Evolutionary conservation across 2,797 vertebrate species (phyloP), one percentile per base, ranked within the genome.

Genomic region (Erpetoichthys calabaricus): DNA sequence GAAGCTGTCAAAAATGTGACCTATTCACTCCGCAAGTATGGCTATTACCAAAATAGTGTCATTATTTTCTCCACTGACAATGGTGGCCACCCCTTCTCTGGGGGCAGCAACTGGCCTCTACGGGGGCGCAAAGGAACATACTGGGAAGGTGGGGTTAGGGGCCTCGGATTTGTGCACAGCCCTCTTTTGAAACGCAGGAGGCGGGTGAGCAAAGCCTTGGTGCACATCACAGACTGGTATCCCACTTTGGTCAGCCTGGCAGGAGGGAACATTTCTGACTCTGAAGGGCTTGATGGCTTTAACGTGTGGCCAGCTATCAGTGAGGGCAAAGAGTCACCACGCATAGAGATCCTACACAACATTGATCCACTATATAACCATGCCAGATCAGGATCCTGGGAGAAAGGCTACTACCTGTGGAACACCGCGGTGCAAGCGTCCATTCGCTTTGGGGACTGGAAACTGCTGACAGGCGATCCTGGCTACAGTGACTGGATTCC

Each of bases 161-260:
- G 91, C 45, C 75, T 99, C 0, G 96, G 95, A 6, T 99, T 99
- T 3, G 89, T 99, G 47, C 94, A 99, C 62, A 99, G 96, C 56
- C 96, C 96, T 42, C 73, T 99, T 56, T 78, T 99, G 61, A 86
- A 85, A 69, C 85, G 70, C 57, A 91, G 86, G 63, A 86, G 78
- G 8, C 79, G 86, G 66, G 90, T 90, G 45, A 98, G 91, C 68
- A 83, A 85, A 71, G 90, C 91, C 0, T 68, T 99, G 65, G 78
- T 97, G 55, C 96, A 99, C 67, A 97, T 99, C 75, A 98, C 94
- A 0, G 96, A 99, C 73, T 99, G 96, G 96, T 98, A 97, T 68
- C 96, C 96, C 0, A 99, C 96, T 2, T 73, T 99, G 52, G 86
- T 97, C 55, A 73, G 77, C 9, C 77, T 99, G 67, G 95, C 92